Conservation (phyloP, 2,113 vertebrate genomes). For the Dipodomys ordii region DNA sequence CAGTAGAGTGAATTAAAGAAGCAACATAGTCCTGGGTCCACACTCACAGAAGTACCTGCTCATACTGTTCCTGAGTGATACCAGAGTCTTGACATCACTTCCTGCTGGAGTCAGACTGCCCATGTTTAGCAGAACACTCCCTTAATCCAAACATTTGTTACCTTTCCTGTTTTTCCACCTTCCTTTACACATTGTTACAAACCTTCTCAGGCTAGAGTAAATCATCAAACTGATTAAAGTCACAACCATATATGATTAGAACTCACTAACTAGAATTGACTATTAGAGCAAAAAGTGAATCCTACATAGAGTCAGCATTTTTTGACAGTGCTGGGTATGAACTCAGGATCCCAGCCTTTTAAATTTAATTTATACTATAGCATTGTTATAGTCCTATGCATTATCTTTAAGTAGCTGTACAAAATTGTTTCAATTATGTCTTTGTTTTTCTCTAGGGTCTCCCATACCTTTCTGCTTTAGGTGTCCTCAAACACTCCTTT, state of each 20-base stretch:
- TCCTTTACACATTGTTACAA: background rate
- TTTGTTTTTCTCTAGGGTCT: too few relatives aligned
- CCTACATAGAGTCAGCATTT: background rate
- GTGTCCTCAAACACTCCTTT: too few relatives aligned
- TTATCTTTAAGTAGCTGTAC: too few relatives aligned
- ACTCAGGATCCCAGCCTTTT: too few relatives aligned
- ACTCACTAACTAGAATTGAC: background rate
- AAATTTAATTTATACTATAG: too few relatives aligned
- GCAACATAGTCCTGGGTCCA: background rate
- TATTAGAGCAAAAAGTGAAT: background rate
- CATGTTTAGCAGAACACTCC: too few relatives aligned
- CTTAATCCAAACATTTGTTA: background rate
- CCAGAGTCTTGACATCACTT: background rate
- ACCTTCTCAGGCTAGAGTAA: background rate
- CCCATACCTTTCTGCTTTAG: too few relatives aligned
- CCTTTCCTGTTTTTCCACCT: background rate
- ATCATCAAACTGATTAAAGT: background rate
- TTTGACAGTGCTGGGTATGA: too few relatives aligned
- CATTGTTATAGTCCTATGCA: too few relatives aligned
- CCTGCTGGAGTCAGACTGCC: background rate
- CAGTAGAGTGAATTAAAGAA: background rate
- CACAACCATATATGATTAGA: background rate
- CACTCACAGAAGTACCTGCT: background rate
- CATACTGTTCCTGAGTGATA: background rate
- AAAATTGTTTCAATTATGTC: too few relatives aligned